Conservation (phyloP, 2,888 invertebrate species). For the Drosophila paracracens region DNA sequence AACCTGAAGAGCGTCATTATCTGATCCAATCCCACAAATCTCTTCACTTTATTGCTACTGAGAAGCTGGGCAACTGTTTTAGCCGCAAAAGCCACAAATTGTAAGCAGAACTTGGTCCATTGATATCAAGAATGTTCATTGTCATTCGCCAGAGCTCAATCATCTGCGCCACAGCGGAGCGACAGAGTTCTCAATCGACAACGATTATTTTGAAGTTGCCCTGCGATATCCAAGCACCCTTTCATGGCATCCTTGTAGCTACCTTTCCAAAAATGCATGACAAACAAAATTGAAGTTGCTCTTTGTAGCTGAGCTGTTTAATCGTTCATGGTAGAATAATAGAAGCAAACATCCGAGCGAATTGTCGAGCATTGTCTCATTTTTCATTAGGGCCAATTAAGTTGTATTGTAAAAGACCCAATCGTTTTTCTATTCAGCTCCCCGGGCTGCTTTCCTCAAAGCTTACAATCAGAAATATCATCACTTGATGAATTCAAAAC, state of each 20-base stretch:
- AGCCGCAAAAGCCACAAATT: background rate
- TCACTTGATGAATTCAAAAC: background rate
- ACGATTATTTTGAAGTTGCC: background rate
- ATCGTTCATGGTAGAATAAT: slow-evolving; percentile 51
- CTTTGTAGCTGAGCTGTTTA: slow-evolving; percentile 57
- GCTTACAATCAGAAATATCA: slow-evolving; percentile 21
- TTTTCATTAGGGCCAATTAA: background rate
- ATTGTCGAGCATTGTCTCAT: slow-evolving; percentile 6
- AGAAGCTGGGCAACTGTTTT: background rate
- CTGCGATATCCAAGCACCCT: slow-evolving; percentile 85
- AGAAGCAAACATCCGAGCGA: slow-evolving; percentile 29
- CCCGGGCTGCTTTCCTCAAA: slow-evolving; percentile 2
- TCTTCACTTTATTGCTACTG: background rate
- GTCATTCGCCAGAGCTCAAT: background rate
- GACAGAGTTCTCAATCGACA: background rate
- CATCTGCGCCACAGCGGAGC: no score
- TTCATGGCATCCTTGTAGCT: slow-evolving; percentile 36
- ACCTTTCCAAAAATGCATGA: background rate
- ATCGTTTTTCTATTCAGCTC: slow-evolving; percentile 19
- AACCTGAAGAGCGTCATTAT: background rate
- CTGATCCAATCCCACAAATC: background rate
- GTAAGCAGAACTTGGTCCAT: background rate
- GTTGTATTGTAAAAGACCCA: slow-evolving; percentile 39
- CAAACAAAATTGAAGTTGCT: background rate
- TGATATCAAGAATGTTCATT: background rate